Base-by-base conservation (phyloP, 2,113 vertebrate species). In the Cyprinus carpio region DNA sequence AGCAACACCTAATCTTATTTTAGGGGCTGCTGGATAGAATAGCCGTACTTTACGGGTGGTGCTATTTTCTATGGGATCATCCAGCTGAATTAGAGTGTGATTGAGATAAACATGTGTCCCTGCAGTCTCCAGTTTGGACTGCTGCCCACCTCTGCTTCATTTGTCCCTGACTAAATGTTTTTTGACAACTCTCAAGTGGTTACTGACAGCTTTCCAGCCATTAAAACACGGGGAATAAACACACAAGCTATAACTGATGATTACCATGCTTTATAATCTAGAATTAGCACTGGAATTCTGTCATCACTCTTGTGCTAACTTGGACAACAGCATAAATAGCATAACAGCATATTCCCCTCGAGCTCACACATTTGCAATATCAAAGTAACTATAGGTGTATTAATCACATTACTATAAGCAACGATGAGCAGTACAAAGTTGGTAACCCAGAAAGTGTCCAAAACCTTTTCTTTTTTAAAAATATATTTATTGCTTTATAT, bases 181-280 rank as follows among this genome's bases (percentile, higher is more conserved):
- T 67, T 84, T 81, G 85, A 84, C 81, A 84, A 88, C 75, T 43
- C 87, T 90, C 34, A 84, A 89, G 83, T 88, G 82, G 58, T 81
- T 75, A 86, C 81, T 90, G 85, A 88, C 72, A 87, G 72, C 74
- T 65, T 79, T 88, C 29, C 43, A 75, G 49, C 51, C 80, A 82
- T 76, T 49, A 82, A 75, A 78, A 84, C 62, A 76, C 58, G 27
- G 87, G 81, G 84, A 88, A 85, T 90, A 76, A 85, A 69, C 77
- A 81, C 77, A 84, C 25, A 79, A 60, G 29, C 74, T 88, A 78
- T n/a, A 78, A 80, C 75, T 82, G 65, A 83, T 27, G 65, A 81
- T 84, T 74, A 85, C 78, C 34, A 84, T 37, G 51, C 31, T 67
- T 79, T 40, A 51, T 31, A 56, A 83, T 71, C 6, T 31, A 79